Percentiles rank a stretch among this genome's conserved stretches.
Conservation (phyloP, 2,888 invertebrate genomes). For the Tetragnatha montana region DNA sequence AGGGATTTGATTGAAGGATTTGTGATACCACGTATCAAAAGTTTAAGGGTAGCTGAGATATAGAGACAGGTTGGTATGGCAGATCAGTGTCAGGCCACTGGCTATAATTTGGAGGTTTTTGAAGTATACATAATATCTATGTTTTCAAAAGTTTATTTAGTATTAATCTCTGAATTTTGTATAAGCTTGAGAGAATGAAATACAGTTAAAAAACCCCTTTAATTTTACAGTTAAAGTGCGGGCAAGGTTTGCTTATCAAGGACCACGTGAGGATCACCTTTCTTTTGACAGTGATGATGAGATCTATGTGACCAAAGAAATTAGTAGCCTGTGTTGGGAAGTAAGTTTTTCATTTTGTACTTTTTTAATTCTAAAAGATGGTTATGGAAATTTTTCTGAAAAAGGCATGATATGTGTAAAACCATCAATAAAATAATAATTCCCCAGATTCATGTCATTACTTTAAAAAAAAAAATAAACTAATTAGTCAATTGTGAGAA, state of each 20-base stretch:
- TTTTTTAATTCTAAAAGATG: neutral
- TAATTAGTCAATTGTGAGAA: neutral
- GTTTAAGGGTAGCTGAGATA: no score
- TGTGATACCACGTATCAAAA: no score
- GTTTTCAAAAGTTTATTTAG: no score
- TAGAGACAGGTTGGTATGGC: no score
- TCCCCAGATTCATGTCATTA: neutral
- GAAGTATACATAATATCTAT: no score
- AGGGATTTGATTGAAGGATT: no score
- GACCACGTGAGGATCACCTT: constrained; percentile 71
- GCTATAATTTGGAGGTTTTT: no score
- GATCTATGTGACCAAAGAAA: constrained; percentile 75
- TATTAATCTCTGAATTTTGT: no score
- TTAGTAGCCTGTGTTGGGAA: constrained; percentile 76
- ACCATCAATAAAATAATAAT: neutral
- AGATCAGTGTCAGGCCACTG: no score
- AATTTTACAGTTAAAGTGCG: constrained; percentile 63
- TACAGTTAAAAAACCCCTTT: neutral
- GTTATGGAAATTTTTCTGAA: neutral
- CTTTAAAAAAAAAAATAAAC: constrained; percentile 1
- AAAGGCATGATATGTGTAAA: neutral
- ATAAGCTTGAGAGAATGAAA: neutral
- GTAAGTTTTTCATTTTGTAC: constrained; percentile 72
- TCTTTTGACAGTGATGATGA: constrained; percentile 74
- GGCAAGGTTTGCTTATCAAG: constrained; percentile 66